These are phyloP conservation scores for Etheostoma cragini DNA, from an alignment of 2,113 vertebrate genomes.

Conservation along the genomic window DNA sequence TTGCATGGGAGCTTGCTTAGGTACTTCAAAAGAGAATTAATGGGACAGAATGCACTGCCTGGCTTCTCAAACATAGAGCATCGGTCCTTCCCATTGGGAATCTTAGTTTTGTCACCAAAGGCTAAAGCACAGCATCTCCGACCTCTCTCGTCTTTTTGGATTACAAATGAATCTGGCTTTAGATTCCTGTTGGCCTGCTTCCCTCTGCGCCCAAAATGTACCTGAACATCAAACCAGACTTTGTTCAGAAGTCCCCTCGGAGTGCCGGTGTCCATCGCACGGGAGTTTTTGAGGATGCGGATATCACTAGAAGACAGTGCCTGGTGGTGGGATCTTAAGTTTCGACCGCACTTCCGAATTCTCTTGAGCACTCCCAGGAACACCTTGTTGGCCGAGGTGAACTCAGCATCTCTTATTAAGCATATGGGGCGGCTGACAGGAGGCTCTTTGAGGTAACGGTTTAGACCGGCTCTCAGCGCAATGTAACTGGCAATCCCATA, in stretches of 20 bases:
- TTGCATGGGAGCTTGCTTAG: conserved; percentile 21
- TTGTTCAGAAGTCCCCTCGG: conserved; percentile 33
- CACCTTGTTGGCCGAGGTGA: conserved; percentile 26
- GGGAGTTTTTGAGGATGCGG: conserved; percentile 21
- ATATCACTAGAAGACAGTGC: conserved; percentile 19
- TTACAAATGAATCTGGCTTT: conserved; percentile 21
- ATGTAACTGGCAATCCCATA: conserved; percentile 44
- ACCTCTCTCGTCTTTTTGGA: conserved; percentile 10
- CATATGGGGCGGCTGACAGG: not conserved
- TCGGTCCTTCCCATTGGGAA: not conserved
- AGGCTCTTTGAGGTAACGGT: conserved; percentile 26
- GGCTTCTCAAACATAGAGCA: conserved; percentile 28
- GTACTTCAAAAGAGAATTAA: conserved; percentile 29
- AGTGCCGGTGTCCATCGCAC: conserved; percentile 12
- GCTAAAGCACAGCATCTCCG: conserved; percentile 15
- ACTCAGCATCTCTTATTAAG: conserved; percentile 33
- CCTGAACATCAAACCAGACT: conserved; percentile 41
- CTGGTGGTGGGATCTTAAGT: conserved; percentile 4
- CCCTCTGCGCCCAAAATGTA: conserved; percentile 32
- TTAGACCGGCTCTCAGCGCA: conserved; percentile 24
- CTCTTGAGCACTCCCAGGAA: conserved; percentile 36
- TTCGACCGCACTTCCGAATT: conserved; percentile 17
- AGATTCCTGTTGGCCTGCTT: conserved; percentile 43
- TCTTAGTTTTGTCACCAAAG: not conserved
- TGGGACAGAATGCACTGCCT: conserved; percentile 21